Conservation (phyloP, 2,888 invertebrate genomes). For the Tachina grossa region DNA sequence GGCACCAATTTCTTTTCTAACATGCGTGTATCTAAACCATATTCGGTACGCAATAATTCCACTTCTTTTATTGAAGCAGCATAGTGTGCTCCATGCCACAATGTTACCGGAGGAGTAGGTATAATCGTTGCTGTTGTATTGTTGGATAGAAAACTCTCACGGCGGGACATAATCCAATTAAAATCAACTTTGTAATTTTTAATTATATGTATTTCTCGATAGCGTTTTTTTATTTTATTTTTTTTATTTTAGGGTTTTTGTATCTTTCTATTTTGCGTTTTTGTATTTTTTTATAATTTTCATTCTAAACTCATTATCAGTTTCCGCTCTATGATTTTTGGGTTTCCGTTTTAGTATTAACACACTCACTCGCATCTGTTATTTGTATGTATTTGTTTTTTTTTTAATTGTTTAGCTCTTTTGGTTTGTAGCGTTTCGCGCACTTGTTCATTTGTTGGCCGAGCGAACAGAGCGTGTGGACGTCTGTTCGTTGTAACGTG, state of each 20-base stretch:
- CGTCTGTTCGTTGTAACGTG: slow-evolving; percentile 78
- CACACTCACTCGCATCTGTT: background rate
- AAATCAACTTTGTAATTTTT: slow-evolving; percentile 39
- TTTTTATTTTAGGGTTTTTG: slow-evolving; percentile 16
- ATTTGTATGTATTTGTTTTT: slow-evolving; percentile 20
- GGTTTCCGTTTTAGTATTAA: slow-evolving; percentile 58
- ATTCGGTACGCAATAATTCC: slow-evolving; percentile 77
- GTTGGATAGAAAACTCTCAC: slow-evolving; percentile 63
- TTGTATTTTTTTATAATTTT: slow-evolving; percentile 45
- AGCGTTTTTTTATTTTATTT: background rate
- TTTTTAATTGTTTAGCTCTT: background rate
- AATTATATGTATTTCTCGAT: slow-evolving; percentile 21
- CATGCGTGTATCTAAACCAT: slow-evolving; percentile 79
- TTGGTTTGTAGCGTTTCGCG: slow-evolving; percentile 18
- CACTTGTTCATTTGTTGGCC: slow-evolving; percentile 53
- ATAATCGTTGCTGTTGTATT: slow-evolving; percentile 32
- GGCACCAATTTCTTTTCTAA: slow-evolving; percentile 78
- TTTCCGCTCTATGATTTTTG: slow-evolving; percentile 66
- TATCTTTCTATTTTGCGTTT: slow-evolving; percentile 10
- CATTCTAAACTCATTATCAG: slow-evolving; percentile 68
- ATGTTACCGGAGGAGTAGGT: slow-evolving; percentile 74
- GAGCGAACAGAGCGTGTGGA: slow-evolving; percentile 63
- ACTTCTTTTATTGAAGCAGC: slow-evolving; percentile 78
- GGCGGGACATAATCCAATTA: slow-evolving; percentile 70
- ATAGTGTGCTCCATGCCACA: slow-evolving; percentile 80